Percentiles rank a stretch among this genome's conserved stretches.
Evolutionary conservation across 2,797 vertebrate genomes (phyloP).

Genomic region (Sebastiscus albofasciatus): DNA sequence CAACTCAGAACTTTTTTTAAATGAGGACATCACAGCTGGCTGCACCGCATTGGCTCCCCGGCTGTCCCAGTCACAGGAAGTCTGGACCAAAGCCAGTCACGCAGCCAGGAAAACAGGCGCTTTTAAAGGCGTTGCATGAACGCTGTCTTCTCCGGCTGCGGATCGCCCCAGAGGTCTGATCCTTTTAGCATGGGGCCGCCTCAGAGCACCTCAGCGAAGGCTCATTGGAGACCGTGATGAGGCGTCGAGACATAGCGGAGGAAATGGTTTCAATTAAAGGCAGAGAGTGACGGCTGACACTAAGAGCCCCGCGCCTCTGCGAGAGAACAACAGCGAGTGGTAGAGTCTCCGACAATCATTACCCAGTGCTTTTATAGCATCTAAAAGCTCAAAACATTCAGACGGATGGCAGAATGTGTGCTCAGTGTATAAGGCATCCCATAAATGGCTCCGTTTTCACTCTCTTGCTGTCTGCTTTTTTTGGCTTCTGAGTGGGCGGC

Average conservation of each 20-base stretch:
- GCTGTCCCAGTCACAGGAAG: slow-evolving; percentile 72
- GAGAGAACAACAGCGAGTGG: slow-evolving; percentile 63
- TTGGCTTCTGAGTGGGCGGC: slow-evolving; percentile 66
- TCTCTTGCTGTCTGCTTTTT: slow-evolving; percentile 66
- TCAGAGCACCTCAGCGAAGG: slow-evolving; percentile 59
- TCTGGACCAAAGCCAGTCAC: slow-evolving; percentile 73
- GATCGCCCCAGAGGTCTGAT: slow-evolving; percentile 63
- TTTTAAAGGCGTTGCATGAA: slow-evolving; percentile 52
- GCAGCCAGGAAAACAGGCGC: slow-evolving; percentile 57
- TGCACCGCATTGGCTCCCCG: slow-evolving; percentile 39
- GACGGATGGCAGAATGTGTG: slow-evolving; percentile 59
- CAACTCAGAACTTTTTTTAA: slow-evolving; percentile 77
- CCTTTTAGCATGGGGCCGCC: slow-evolving; percentile 51
- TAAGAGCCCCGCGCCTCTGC: slow-evolving; percentile 48
- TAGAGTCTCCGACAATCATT: slow-evolving; percentile 75
- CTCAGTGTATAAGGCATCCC: slow-evolving; percentile 62
- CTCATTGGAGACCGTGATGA: slow-evolving; percentile 55
- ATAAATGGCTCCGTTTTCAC: slow-evolving; percentile 78
- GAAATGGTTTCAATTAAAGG: slow-evolving; percentile 83
- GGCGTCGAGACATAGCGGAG: slow-evolving; percentile 44
- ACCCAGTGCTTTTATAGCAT: slow-evolving; percentile 71
- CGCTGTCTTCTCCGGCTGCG: slow-evolving; percentile 41
- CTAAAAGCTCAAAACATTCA: slow-evolving; percentile 70
- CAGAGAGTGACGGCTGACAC: slow-evolving; percentile 73
- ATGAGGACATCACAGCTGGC: slow-evolving; percentile 74